phyloP scores from a whole-genome alignment of 2,113 vertebrate species.

The Sceloporus tristichus region DNA sequence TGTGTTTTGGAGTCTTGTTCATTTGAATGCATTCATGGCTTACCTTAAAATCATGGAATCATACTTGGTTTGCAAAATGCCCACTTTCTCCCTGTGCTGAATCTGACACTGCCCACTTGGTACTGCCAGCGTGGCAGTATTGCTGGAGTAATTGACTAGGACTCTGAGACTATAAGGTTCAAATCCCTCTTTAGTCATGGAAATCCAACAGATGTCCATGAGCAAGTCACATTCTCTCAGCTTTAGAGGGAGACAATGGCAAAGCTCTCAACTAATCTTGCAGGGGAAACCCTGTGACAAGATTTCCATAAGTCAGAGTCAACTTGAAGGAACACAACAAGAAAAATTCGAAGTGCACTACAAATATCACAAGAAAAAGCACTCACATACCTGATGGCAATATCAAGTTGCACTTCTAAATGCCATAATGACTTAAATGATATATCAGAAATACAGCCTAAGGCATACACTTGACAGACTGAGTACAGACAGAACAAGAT shows the following conservation, averaged over 20 bases:
- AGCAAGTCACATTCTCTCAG: no score
- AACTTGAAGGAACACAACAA: no score
- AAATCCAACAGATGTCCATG: no score
- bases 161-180: no score
- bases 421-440: background rate
- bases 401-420: no score
- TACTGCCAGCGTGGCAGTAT: background rate
- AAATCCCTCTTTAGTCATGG: no score
- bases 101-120: background rate
- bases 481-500: background rate
- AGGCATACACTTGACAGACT: background rate
- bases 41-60: conserved; percentile 3
- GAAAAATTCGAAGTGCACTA: background rate
- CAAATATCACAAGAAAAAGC: background rate
- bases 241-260: no score
- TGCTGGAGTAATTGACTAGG: background rate
- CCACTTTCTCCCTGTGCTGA: background rate
- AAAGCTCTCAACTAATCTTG: no score
- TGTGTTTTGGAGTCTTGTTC: background rate
- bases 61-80: background rate
- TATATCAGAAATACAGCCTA: background rate
- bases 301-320: no score
- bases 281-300: no score
- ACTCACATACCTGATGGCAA: no score
- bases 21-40: background rate